phyloP scores from a whole-genome alignment of 30 jellyfish, hydroid and myxozoan genomes.

The Turritopsis rubra region DNA sequence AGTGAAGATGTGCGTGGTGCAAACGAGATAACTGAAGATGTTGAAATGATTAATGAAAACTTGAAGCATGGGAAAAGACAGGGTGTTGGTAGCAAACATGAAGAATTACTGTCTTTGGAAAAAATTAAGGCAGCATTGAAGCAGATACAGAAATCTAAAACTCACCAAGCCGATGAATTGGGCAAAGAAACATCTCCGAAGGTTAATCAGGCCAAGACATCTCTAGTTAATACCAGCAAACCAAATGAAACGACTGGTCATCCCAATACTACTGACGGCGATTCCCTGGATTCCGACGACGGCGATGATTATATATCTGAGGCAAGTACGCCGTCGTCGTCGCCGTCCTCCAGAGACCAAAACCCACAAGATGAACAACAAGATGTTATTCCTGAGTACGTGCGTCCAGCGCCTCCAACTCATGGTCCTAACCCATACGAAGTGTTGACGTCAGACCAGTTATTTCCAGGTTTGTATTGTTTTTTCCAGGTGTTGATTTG shows the following conservation, averaged over 20 bases:
- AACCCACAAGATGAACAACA: background rate
- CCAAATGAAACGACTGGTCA: background rate
- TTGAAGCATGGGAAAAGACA: background rate
- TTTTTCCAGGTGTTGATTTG: background rate
- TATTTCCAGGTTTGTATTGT: conserved; percentile 40
- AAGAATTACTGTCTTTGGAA: background rate
- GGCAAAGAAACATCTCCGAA: background rate
- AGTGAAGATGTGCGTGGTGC: background rate
- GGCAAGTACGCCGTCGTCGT: background rate
- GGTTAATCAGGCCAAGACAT: background rate
- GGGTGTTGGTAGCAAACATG: background rate
- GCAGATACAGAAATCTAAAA: background rate
- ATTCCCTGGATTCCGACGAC: background rate
- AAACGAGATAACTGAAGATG: background rate
- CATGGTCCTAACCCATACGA: conserved; percentile 85
- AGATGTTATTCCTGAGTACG: background rate
- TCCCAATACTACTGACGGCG: background rate
- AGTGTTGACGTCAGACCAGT: conserved; percentile 68
- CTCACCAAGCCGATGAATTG: background rate
- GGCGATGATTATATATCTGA: conserved; percentile 5
- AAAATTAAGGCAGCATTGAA: background rate
- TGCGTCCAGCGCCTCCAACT: conserved; percentile 7
- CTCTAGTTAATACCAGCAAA: background rate
- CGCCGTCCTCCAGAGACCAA: background rate
- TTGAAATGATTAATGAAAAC: background rate